phyloP scores from a whole-genome alignment of 2,797 vertebrate genomes.

The Triplophysa yarkandensis region DNA sequence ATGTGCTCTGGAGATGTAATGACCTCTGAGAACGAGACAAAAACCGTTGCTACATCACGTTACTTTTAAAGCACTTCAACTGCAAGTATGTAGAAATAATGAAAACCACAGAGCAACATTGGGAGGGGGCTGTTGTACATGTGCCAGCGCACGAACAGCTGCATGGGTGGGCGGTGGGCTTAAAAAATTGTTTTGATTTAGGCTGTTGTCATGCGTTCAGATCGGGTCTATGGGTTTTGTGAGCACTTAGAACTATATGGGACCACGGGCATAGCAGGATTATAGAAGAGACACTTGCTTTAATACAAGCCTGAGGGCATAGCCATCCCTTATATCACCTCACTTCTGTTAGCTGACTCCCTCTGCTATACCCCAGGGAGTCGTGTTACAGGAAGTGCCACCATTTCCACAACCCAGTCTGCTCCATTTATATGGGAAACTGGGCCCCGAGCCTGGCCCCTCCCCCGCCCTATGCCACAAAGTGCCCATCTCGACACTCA shows the following conservation, averaged over 20 bases:
- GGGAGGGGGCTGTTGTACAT: background rate
- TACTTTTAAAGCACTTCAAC: background rate
- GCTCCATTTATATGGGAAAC: constrained; percentile 64
- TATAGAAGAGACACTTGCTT: constrained; percentile 60
- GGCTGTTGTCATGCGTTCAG: background rate
- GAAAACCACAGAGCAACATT: background rate
- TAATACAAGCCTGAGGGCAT: constrained; percentile 64
- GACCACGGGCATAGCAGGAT: constrained; percentile 59
- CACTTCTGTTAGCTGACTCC: constrained; percentile 21
- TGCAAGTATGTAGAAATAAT: background rate
- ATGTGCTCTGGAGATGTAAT: constrained; percentile 1
- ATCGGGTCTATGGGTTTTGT: constrained; percentile 35
- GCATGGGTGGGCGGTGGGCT: background rate
- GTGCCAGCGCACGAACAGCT: background rate
- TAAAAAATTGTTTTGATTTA: background rate
- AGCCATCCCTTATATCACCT: constrained; percentile 65
- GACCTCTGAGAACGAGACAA: background rate
- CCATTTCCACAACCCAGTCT: constrained; percentile 62
- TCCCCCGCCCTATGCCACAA: constrained; percentile 43
- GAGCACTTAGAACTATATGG: constrained; percentile 41
- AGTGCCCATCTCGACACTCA: constrained; percentile 54
- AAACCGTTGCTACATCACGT: background rate
- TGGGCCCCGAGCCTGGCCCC: constrained; percentile 50
- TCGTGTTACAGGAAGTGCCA: constrained; percentile 66
- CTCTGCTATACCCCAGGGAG: constrained; percentile 47